Evolutionary conservation across 2,797 vertebrate species (phyloP).

Genomic region (Australoheros facetus): DNA sequence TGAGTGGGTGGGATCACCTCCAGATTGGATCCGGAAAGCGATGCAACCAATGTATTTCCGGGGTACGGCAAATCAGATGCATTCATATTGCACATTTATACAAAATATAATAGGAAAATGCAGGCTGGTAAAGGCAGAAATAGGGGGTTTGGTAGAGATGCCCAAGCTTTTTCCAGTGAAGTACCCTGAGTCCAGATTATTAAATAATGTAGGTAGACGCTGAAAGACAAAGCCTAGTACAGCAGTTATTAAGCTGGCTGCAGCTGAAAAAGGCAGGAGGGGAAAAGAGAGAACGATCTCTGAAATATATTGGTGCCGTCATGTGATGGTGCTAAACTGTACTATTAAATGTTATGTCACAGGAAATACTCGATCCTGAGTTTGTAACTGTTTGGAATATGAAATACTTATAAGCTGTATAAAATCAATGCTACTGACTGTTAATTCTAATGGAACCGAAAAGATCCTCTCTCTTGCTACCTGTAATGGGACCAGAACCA

Average conservation of each 20-base stretch:
- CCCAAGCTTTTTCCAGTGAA: background rate
- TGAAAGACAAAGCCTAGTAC: conserved; percentile 4
- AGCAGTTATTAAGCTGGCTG: conserved; percentile 1
- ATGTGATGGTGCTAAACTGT: background rate
- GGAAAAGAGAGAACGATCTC: background rate
- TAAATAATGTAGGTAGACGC: background rate
- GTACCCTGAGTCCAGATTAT: background rate
- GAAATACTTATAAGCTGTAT: background rate
- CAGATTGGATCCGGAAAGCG: too few relatives aligned
- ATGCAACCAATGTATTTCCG: background rate
- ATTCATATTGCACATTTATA: background rate
- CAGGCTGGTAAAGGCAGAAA: background rate
- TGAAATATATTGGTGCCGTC: background rate
- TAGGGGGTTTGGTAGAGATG: background rate
- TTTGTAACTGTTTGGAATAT: background rate
- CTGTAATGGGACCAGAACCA: conserved; percentile 26
- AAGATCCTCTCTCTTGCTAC: conserved; percentile 15
- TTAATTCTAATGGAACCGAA: conserved; percentile 18
- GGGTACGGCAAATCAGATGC: background rate
- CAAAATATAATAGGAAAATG: background rate
- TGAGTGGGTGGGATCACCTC: background rate
- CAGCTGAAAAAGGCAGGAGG: background rate
- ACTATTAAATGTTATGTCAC: background rate
- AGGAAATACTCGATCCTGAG: background rate
- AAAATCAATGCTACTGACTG: conserved; percentile 33